Evolutionary conservation across 2,113 vertebrate genomes (phyloP), one percentile per base, ranked within the genome.

Genomic region (Pogona vitticeps): DNA sequence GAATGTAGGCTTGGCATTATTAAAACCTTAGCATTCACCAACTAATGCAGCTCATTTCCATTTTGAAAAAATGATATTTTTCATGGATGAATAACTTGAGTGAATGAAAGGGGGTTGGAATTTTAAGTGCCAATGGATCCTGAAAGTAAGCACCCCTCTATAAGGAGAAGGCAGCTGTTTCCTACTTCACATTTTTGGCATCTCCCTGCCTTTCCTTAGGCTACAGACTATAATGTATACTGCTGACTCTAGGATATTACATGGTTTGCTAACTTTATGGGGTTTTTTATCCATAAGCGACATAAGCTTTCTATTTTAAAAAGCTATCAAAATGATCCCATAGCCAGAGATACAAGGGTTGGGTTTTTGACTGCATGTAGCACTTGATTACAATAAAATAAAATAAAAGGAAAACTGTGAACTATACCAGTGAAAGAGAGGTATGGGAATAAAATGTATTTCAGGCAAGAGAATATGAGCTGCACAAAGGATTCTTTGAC

Each of bases 371-470:
- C 18, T 81, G 36, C 76, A 67, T 7, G 68, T 38, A 21, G 73
- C 8, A 79, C 67, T n/a, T 83, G 80, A 81, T 86, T 59, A 81
- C 83, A 85, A 90, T 56, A 68, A 76, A 80, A 71, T n/a, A n/a
- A n/a, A n/a, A n/a, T n/a, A 72, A 38, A 28, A 36, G 46, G 46
- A 36, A 80, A 88, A 70, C 20, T 31, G 5, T 76, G 3, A 56
- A 71, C 38, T 52, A 33, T 58, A 1, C 58, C 73, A 36, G n/a
- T 76, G 71, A 92, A 86, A 85, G n/a, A 86, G 26, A 89, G 20
- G 13, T 6, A 80, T 21, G 17, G 21, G 6, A 86, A 87, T 0
- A 72, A 63, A 86, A 72, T 2, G 0, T 6, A 36, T 42, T 90
- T 28, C 23, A 58, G 84, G 42, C 9, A 3, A 1, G 84, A 86